Base-by-base conservation (phyloP, 2,113 vertebrate species). In the Anolis carolinensis region DNA sequence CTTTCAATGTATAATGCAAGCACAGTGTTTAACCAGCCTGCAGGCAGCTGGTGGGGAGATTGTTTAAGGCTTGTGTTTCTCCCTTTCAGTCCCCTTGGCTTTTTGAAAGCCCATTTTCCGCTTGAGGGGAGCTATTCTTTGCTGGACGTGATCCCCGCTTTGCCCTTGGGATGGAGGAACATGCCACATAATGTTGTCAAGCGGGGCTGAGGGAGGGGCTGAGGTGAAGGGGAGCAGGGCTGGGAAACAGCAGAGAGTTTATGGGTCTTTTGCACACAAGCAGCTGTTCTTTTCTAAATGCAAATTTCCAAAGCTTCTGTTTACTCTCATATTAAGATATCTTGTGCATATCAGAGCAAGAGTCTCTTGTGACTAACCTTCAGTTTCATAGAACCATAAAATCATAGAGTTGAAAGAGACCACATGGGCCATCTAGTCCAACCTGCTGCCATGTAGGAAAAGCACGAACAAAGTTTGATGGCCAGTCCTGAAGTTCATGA, bases 41-140 rank as follows among this genome's bases (percentile, higher is more conserved):
- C 85, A 89, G 91, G 95, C 96, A 97, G 95, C 93, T 95, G 94
- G 93, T 96, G 93, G 92, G 91, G 72, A 90, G 85, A 89, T 91
- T 90, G 93, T 93, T 94, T 94, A 77, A 0, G 5, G 86, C 94
- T 93, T 5, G 0, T 0, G 73, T 68, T 78, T 85, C 83, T 68
- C 71, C 93, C 89, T 87, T 93, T 92, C 92, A 93, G 93, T 79
- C 74, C 21, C 55, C 95, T 92, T 85, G 85, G 90, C 82, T 86
- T 79, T 30, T 32, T 91, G 93, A 93, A 92, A 95, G 95, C 91
- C 89, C 78, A 93, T 94, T 94, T 95, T 96, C 92, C 93, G 93
- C 91, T 90, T 90, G 89, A 87, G 75, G 80, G 91, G 90, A 91
- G 93, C 83, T 91, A 95, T 95, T 95, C 87, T 95, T 83, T 83